These are phyloP conservation scores for Teleogryllus oceanicus DNA, from an alignment of 2,888 invertebrate genomes.

Conservation along the genomic window DNA sequence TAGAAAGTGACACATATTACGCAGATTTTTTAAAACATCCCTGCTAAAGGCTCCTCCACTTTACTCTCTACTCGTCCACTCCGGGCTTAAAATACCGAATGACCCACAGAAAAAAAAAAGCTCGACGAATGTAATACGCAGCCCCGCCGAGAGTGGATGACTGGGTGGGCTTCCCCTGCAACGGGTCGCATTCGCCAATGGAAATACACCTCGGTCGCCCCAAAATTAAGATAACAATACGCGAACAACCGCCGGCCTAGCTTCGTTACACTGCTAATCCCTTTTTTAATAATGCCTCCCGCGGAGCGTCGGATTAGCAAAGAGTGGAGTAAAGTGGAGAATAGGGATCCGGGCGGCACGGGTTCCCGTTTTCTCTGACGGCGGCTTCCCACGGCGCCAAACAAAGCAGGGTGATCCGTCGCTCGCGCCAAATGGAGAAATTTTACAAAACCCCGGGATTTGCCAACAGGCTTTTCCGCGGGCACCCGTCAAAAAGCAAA, in stretches of 20 bases:
- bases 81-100: too few relatives aligned
- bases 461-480: background rate
- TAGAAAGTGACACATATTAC: too few relatives aligned
- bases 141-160: too few relatives aligned
- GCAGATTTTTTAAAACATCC: too few relatives aligned
- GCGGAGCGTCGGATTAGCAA: background rate
- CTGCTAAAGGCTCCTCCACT: too few relatives aligned
- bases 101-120: too few relatives aligned
- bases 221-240: constrained; percentile 4
- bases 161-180: too few relatives aligned
- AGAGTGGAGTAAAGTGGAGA: background rate
- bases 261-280: background rate
- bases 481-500: background rate
- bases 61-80: too few relatives aligned
- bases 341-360: too few relatives aligned
- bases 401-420: background rate
- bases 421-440: background rate
- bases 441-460: background rate
- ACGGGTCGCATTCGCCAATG: too few relatives aligned
- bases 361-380: too few relatives aligned
- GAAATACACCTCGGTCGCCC: background rate
- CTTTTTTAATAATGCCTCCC: background rate
- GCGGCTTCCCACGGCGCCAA: background rate
- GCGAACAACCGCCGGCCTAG: background rate
- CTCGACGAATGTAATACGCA: too few relatives aligned